Evolutionary conservation across 2,888 invertebrate genomes (phyloP), one percentile per base, ranked within the genome.

Genomic region (Cheilosia scutellata): DNA sequence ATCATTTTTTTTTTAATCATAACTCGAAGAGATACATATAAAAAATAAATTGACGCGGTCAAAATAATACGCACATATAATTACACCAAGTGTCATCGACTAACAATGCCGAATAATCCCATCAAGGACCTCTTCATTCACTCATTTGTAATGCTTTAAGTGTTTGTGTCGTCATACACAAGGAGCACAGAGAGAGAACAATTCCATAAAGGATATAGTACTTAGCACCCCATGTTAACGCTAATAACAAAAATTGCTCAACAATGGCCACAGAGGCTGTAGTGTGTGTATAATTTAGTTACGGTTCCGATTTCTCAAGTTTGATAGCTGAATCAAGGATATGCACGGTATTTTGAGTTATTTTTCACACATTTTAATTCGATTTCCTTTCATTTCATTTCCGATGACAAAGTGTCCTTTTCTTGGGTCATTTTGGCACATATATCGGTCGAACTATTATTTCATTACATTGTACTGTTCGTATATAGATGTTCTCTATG

Each of bases 171-270:
- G 66, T 70, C 74, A 53, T 78, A 68, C 83, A 78, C 25, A 75
- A 76, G 82, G 11, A 68, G 29, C 63, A 33, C 33, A 63, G 16
- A 62, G 72, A 62, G 72, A 60, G 60, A 42, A 68, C 53, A 72
- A 79, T 83, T 68, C 55, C 42, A 72, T 51, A 29, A 74, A 83
- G 62, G 68, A 74, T 33, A 53, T 70, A 16, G 16, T 47, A 83
- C 77, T 77, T 72, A 74, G 74, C 83, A 83, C 83, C 78, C 83
- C 74, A 83, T 53, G 83, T 63, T 55, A 83, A 68, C 70, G 75
- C 74, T 75, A 78, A 79, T 75, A 70, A 65, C 57, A 68, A 53
- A 78, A 84, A 84, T 63, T 75, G 79, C 57, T 47, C 44, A 75
- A 84, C 78, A 83, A 78, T 74, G 29, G 78, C 29, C 72, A 83